Base-by-base conservation (phyloP, 2,888 invertebrate species). In the Pollenia griseotomentosa region DNA sequence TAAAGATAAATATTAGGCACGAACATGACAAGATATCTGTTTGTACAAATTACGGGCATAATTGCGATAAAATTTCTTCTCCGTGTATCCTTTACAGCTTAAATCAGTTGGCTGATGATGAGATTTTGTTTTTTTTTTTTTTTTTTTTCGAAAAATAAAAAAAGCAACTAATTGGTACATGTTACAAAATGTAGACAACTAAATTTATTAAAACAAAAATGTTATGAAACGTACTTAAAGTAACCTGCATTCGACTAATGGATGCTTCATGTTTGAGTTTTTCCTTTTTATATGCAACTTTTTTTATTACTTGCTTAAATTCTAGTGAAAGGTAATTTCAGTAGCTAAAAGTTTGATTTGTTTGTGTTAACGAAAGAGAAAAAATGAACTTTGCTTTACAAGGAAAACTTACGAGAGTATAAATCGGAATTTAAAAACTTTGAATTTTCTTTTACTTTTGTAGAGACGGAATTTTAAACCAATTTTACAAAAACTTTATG, bases 171-270 rank as follows among this genome's bases (percentile, higher is more conserved):
- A 70, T 33, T 48, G 40, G 68, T 40, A 70, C n/a, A 16, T 70
- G 10, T 40, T 51, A 40, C 16, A n/a, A 40, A 42, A n/a, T 33
- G 33, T 51, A 51, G 40, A 66, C 66, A 66, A 48, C 46, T 51
- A 40, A 70, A n/a, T 33, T 70, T 51, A 53, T 53, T 40, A 51
- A 33, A n/a, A 70, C n/a, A 53, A 53, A 40, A 11, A 53, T 70
- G 51, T 10, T 51, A 40, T 66, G 48, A 40, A n/a, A 11, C 9
- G 33, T 59, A 59, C 8, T 59, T 33, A 59, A 59, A 33, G 10
- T 9, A 14, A 12, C 6, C 66, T 48, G 23, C 48, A 65, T 19
- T 8, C 23, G 14, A 23, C 48, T 48, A 48, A 65, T 65, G 44
- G 19, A 48, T 66, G 66, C 48, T 66, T 66, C 44, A 65, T 65